Conservation (phyloP, 2,888 invertebrate species). For the Eustalomyia histrio region DNA sequence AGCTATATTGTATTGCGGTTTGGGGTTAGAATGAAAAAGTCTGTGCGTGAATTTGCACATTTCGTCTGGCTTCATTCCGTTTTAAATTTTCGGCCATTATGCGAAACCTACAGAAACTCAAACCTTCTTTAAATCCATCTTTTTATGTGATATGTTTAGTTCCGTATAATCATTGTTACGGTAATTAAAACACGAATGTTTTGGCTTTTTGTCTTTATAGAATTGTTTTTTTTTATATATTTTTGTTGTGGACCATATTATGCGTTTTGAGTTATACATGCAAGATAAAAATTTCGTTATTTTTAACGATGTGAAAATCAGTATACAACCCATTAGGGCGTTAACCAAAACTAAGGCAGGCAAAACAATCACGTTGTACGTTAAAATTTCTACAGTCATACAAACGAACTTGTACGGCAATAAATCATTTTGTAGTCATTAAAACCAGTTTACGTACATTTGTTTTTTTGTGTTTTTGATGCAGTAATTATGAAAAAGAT, state of each 20-base stretch:
- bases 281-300: background rate
- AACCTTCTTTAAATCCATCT: slow-evolving; percentile 19
- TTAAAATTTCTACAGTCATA: slow-evolving; percentile 31
- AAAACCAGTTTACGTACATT: slow-evolving; percentile 43
- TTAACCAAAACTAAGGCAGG: slow-evolving; percentile 36
- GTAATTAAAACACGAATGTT: slow-evolving; percentile 32
- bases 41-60: slow-evolving; percentile 28
- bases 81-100: background rate
- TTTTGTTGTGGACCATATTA: slow-evolving; percentile 7
- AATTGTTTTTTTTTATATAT: background rate
- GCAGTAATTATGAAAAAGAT: background rate
- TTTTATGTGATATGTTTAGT: slow-evolving; percentile 40
- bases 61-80: background rate
- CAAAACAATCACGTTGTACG: slow-evolving; percentile 55
- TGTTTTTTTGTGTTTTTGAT: slow-evolving; percentile 22
- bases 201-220: background rate
- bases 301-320: slow-evolving; percentile 50
- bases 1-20: too few species aligned
- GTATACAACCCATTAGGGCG: slow-evolving; percentile 43
- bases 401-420: slow-evolving; percentile 45
- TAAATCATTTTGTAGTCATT: slow-evolving; percentile 59
- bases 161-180: slow-evolving; percentile 43
- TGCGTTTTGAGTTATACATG: background rate
- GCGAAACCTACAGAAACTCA: background rate
- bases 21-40: background rate